Conservation (phyloP, 2,888 invertebrate species). For the Clostera curtula region DNA sequence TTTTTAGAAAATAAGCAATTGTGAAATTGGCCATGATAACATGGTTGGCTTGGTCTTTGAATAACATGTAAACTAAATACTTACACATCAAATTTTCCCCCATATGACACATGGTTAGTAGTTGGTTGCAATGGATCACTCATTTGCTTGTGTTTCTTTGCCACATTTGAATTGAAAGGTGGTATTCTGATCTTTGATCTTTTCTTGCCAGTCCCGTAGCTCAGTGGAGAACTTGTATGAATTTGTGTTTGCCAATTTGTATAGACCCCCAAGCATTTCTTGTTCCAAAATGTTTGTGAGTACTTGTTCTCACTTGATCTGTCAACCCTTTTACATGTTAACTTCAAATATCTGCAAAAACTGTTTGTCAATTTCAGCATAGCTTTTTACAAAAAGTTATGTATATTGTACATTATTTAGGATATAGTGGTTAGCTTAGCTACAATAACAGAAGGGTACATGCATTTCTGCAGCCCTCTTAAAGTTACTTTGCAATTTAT, state of each 20-base stretch:
- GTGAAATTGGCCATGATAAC: too few species aligned
- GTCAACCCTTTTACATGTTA: constrained; percentile 42
- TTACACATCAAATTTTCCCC: constrained; percentile 54
- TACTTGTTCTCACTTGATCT: constrained; percentile 41
- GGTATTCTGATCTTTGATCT: constrained; percentile 32
- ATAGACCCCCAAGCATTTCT: constrained; percentile 34
- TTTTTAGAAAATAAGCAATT: too few species aligned
- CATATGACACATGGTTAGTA: constrained; percentile 38
- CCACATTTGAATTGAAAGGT: constrained; percentile 30
- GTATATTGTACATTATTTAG: constrained; percentile 35
- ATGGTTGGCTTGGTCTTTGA: too few species aligned
- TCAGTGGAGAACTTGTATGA: constrained; percentile 26
- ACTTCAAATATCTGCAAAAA: constrained; percentile 62
- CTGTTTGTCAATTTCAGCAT: constrained; percentile 68
- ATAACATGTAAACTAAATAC: constrained; percentile 18
- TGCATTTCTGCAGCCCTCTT: constrained; percentile 30
- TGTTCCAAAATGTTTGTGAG: constrained; percentile 38
- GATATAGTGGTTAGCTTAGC: constrained; percentile 25
- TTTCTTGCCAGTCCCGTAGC: constrained; percentile 36
- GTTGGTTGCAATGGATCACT: constrained; percentile 45
- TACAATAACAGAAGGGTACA: constrained; percentile 29
- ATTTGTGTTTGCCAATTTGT: constrained; percentile 16
- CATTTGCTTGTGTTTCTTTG: constrained; percentile 39
- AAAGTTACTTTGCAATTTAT: constrained; percentile 17
- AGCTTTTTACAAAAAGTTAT: constrained; percentile 44